Base-by-base conservation (phyloP, 2,888 invertebrate species). In the Metellina segmentata region DNA sequence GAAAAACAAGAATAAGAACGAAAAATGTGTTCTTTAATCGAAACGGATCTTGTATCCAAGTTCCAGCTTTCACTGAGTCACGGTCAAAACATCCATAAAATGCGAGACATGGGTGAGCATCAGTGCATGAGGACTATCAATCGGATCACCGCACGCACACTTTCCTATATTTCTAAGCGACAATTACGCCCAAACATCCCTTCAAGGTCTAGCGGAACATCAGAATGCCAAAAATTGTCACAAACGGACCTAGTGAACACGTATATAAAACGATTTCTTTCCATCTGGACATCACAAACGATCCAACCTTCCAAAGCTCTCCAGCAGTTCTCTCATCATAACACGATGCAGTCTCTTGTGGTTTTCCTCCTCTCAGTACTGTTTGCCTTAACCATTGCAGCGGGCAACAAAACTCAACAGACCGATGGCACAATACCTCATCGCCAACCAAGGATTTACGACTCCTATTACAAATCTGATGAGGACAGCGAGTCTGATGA, bases 381-480 rank as follows among this genome's bases (percentile, higher is more conserved):
- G 20, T 2, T 79, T 13, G 9, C 19, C 9, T 11, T 61, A 16
- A 16, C 16, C 61, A 16, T 11, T 53, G 79, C 79, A 34, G 2
- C 20, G 79, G 79, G 34, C 1, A 53, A 79, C 53, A 52, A 53
- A 19, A 77, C 7, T 16, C 6, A 6, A 8, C n/a, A 79, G 52
- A 79, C 71, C 19, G 20, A n/a, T 2, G 52, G 34, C 34, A 4
- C 34, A 34, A 4, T 19, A 7, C 20, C 53, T 13, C 9, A 19
- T 2, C 7, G 34, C 6, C 53, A 19, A 72, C 7, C 20, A n/a
- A 19, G 79, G 9, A 79, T 53, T 20, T 79, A 20, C 19, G 79
- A 79, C 16, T 49, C 9, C 77, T 79, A 79, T 20, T 79, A 53
- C 13, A 53, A 79, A 53, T 11, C 79, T 11, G 79, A 53, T 11